Evolutionary conservation across 64 coral and sea anemone species (phyloP).

Genomic region (Anthopleura sola): DNA sequence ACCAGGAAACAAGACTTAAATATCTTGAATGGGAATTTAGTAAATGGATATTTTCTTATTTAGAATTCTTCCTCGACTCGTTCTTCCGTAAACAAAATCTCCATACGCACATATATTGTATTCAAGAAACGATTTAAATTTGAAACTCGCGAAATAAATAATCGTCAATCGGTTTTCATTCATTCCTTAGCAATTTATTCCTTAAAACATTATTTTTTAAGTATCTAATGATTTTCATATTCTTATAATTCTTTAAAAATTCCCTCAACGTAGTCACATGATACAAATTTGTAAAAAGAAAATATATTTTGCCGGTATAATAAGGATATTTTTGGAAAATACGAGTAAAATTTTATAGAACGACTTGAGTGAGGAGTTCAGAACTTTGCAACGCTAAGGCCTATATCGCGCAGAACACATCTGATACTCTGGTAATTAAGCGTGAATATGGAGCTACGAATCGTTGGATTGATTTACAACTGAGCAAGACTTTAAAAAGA

Average conservation of each 20-base stretch:
- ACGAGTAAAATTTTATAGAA: not conserved
- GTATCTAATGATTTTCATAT: not conserved
- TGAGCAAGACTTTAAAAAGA: not conserved
- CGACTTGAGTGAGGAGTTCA: not conserved
- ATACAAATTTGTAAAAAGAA: not conserved
- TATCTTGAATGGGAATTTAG: not conserved
- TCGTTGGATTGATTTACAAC: not conserved
- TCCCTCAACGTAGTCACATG: not conserved
- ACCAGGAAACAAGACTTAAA: not conserved
- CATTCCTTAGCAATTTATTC: not conserved
- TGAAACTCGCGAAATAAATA: not conserved
- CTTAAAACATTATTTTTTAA: not conserved
- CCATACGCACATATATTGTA: not conserved
- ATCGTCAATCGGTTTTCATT: not conserved
- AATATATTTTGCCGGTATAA: not conserved
- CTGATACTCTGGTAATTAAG: not conserved
- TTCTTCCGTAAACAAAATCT: conserved; percentile 10
- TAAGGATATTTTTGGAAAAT: not conserved
- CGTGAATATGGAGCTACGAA: not conserved
- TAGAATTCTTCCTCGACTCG: not conserved
- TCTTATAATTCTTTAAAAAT: no score
- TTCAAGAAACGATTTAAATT: not conserved
- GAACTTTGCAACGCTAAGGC: not conserved
- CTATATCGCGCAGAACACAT: not conserved
- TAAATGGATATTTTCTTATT: not conserved